Evolutionary conservation across 2,113 vertebrate species (phyloP).

Genomic region (Thunnus thynnus): DNA sequence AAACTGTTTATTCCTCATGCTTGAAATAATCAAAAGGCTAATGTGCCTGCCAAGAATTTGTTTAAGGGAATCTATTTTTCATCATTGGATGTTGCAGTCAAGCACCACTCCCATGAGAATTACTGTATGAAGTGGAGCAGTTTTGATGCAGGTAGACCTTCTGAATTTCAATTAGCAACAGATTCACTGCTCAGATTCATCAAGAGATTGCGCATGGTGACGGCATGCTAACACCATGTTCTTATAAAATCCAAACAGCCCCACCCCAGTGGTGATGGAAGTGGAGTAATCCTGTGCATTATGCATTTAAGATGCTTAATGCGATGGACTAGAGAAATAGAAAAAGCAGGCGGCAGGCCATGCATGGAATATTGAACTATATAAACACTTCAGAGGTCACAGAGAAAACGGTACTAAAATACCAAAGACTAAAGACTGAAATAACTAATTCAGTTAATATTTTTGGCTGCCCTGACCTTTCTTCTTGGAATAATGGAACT

Average conservation of each 20-base stretch:
- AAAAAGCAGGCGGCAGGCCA: conserved; percentile 6
- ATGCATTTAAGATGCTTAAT: conserved; percentile 55
- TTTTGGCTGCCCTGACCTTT: conserved; percentile 7
- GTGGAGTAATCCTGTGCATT: conserved; percentile 55
- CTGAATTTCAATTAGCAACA: conserved; percentile 61
- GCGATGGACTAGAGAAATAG: conserved; percentile 38
- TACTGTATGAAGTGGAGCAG: conserved; percentile 16
- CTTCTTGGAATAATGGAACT: neutral
- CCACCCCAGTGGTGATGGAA: conserved; percentile 37
- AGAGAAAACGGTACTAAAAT: conserved; percentile 24
- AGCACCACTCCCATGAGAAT: conserved; percentile 33
- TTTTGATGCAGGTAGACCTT: conserved; percentile 33
- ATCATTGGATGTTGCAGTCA: conserved; percentile 42
- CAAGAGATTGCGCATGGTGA: conserved; percentile 34
- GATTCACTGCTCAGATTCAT: conserved; percentile 29
- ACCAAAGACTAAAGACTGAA: conserved; percentile 6
- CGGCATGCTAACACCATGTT: conserved; percentile 1
- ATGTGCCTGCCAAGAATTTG: neutral
- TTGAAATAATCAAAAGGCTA: conserved; percentile 27
- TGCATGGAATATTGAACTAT: conserved; percentile 48
- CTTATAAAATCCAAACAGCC: conserved; percentile 46
- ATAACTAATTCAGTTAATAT: conserved; percentile 14
- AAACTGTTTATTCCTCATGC: neutral
- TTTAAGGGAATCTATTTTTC: conserved; percentile 38
- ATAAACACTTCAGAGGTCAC: conserved; percentile 43